Base-by-base conservation (phyloP, 2,797 vertebrate genomes). In the Coregonus suidteri region DNA sequence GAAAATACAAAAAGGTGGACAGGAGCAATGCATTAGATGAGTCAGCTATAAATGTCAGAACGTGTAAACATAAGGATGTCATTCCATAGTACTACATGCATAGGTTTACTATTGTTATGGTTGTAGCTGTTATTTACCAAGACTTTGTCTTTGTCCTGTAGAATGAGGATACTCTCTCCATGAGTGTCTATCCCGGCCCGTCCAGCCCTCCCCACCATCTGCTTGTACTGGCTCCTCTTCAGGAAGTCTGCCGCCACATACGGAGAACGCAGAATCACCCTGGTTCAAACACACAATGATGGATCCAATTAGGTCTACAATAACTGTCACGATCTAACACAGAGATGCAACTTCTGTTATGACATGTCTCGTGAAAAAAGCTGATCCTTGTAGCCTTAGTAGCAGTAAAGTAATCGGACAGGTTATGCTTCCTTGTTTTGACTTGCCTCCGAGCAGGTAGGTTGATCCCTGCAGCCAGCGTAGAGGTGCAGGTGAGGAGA, bases 161-260 rank as follows among this genome's bases (percentile, higher is more conserved):
- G 86, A 89, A 99, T 95, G 54, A 99, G 96, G 88, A 99, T 94
- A 77, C 98, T 99, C 92, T 99, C 98, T 5, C 98, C 98, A 75
- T 78, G 69, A 0, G 88, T 86, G 85, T 99, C 98, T 76, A 99
- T 96, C 6, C 98, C 98, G 0, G 98, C 97, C 73, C 98, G 94
- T 0, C 98, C 98, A 11, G 97, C 98, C 84, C 98, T 93, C 25
- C 98, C 98, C 77, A 96, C 93, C 97, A 99, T 99, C 90, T 99
- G 98, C 73, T 98, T 97, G 87, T 99, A 99, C 77, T 98, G 98
- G 85, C 87, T 97, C 87, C 94, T 96, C 93, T 93, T 98, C 85
- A 99, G 90, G 91, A 98, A 97, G 73, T 97, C 95, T 1, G 82
- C 90, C 30, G 95, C 98, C 86, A 99, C 89, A 66, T 97, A 99